phyloP scores from a whole-genome alignment of 2,113 vertebrate species.

The Gorilla gorilla region DNA sequence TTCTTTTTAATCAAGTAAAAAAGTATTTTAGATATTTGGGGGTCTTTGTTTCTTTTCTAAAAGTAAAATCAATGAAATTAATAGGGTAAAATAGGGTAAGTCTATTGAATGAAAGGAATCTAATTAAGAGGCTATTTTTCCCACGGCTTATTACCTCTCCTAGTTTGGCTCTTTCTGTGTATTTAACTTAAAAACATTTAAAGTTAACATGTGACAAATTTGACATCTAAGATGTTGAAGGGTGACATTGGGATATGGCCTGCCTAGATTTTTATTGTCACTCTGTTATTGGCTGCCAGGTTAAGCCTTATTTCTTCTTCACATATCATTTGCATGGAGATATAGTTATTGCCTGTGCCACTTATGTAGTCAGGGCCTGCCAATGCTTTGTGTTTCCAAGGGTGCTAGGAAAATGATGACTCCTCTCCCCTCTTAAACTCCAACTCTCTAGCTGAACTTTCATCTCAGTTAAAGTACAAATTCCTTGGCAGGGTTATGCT shows the following conservation, averaged over 20 bases:
- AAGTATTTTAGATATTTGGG: conserved; percentile 74
- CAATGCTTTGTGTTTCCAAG: background rate
- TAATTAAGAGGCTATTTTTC: conserved; percentile 79
- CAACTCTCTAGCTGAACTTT: background rate
- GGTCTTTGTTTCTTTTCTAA: conserved; percentile 70
- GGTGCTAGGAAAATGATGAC: background rate
- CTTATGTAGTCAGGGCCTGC: background rate
- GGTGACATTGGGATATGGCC: conserved; percentile 19
- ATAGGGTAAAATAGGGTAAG: conserved; percentile 77
- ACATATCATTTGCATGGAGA: background rate
- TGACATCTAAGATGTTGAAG: conserved; percentile 58
- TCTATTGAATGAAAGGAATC: conserved; percentile 77
- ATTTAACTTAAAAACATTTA: conserved; percentile 70
- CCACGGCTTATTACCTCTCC: conserved; percentile 2
- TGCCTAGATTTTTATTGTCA: conserved; percentile 3
- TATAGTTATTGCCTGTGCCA: background rate
- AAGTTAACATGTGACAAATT: conserved; percentile 61
- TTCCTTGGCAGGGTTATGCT: background rate
- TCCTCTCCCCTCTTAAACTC: background rate
- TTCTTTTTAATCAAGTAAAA: conserved; percentile 77
- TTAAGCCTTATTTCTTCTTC: conserved; percentile 9
- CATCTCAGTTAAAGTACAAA: background rate
- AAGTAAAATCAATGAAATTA: conserved; percentile 79
- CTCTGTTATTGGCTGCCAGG: background rate
- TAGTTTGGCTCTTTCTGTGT: conserved; percentile 65